Evolutionary conservation across 92 coral and sea anemone species (phyloP).

Genomic region (Plumapathes pennacea): DNA sequence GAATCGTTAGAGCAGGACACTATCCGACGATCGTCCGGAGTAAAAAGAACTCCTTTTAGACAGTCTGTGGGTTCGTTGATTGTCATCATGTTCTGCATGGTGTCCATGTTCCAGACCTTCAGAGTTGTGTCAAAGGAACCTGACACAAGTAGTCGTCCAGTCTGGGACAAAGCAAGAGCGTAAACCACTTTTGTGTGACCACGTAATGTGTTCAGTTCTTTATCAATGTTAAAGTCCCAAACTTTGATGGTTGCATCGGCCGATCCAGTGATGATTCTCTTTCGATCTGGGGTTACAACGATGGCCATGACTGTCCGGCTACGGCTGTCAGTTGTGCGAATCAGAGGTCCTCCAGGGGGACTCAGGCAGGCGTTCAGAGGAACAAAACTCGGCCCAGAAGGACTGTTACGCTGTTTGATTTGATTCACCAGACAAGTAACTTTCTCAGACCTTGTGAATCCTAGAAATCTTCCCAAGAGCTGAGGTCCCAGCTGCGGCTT

Average conservation of each 20-base stretch:
- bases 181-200: slow-evolving; percentile 56
- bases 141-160: slow-evolving; percentile 41
- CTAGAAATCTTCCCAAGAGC: slow-evolving; percentile 51
- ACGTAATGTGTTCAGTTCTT: slow-evolving; percentile 38
- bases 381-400: slow-evolving; percentile 7
- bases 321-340: slow-evolving; percentile 33
- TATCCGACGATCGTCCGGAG: slow-evolving; percentile 29
- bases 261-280: slow-evolving; percentile 45
- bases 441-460: slow-evolving; percentile 13
- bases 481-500: slow-evolving; percentile 49
- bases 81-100: slow-evolving; percentile 14
- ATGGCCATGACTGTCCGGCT: slow-evolving; percentile 32
- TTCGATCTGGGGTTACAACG: slow-evolving; percentile 22
- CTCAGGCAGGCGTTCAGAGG: slow-evolving; percentile 52
- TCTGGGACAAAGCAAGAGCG: slow-evolving; percentile 46
- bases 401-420: neutral
- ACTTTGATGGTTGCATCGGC: slow-evolving; percentile 29
- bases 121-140: slow-evolving; percentile 53
- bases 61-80: slow-evolving; percentile 36
- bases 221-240: slow-evolving; percentile 58
- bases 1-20: slow-evolving; percentile 48
- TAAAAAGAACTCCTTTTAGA: slow-evolving; percentile 48
- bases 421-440: slow-evolving; percentile 28
- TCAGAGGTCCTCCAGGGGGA: slow-evolving; percentile 57
- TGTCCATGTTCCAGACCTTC: slow-evolving; percentile 58